Conservation (phyloP, 2,888 invertebrate species). For the Lathronympha strigana region DNA sequence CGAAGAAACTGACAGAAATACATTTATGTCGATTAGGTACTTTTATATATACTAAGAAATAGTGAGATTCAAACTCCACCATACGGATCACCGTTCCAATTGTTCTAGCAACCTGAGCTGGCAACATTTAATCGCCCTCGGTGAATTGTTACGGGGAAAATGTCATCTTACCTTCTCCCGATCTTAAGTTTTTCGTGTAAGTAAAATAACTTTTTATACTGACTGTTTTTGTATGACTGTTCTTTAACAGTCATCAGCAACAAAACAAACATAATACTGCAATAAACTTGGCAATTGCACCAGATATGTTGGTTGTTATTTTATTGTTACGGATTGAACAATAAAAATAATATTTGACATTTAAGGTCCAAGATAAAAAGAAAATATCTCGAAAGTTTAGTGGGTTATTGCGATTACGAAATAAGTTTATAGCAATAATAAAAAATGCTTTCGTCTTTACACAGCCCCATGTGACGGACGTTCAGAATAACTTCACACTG, state of each 20-base stretch:
- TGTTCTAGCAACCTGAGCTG: too few relatives aligned
- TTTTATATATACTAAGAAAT: too few relatives aligned
- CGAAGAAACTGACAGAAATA: too few relatives aligned
- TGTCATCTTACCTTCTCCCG: neutral
- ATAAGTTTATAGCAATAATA: constrained; percentile 24
- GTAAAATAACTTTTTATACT: too few relatives aligned
- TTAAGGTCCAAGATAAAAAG: constrained; percentile 27
- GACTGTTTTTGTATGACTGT: too few relatives aligned
- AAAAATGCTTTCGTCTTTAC: constrained; percentile 5
- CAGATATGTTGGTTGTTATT: constrained; percentile 1
- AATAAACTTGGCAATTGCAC: constrained; percentile 17
- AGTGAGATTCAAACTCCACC: too few relatives aligned
- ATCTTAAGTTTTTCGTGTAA: neutral
- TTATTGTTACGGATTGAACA: constrained; percentile 10
- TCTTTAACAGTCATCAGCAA: neutral
- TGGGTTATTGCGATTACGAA: constrained; percentile 19
- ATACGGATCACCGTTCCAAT: too few relatives aligned
- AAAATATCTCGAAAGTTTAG: constrained; percentile 23
- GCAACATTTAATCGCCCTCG: too few relatives aligned
- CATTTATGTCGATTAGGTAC: too few relatives aligned
- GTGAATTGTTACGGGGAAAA: too few relatives aligned
- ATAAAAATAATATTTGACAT: constrained; percentile 33
- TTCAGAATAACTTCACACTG: constrained; percentile 23
- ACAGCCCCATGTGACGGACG: neutral
- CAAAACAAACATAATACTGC: neutral